Percentiles rank a stretch among this genome's conserved stretches.
These are phyloP conservation scores for Passer montanus DNA, from an alignment of 2,113 vertebrate species.

Conservation along the genomic window DNA sequence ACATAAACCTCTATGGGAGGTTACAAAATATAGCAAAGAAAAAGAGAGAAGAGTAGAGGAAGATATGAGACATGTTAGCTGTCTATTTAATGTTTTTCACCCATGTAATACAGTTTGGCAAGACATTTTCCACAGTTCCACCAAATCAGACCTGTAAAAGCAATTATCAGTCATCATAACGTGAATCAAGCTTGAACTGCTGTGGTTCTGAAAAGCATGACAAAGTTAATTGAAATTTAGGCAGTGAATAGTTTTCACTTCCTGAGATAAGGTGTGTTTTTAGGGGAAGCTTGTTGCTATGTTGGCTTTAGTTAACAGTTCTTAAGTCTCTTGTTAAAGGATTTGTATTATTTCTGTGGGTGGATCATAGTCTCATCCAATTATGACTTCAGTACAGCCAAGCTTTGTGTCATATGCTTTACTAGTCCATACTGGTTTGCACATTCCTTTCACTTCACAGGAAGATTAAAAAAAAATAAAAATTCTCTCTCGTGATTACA, in stretches of 20 bases:
- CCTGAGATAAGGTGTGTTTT: constrained; percentile 65
- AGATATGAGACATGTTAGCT: constrained; percentile 47
- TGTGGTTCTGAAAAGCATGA: constrained; percentile 52
- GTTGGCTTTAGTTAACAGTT: constrained; percentile 64
- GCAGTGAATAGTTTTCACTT: constrained; percentile 51
- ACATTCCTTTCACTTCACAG: constrained; percentile 62
- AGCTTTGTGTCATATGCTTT: constrained; percentile 65
- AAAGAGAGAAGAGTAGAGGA: neutral
- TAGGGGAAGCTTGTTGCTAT: constrained; percentile 61
- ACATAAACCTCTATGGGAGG: constrained; percentile 27
- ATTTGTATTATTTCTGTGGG: constrained; percentile 70
- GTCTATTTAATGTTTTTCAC: constrained; percentile 58
- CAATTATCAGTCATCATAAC: constrained; percentile 48
- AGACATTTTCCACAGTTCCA: constrained; percentile 56
- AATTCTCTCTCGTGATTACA: neutral
- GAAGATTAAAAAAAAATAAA: neutral
- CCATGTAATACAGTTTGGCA: constrained; percentile 63
- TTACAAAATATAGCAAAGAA: neutral
- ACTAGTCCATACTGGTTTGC: constrained; percentile 63
- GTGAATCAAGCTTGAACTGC: constrained; percentile 42
- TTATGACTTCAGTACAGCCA: constrained; percentile 69
- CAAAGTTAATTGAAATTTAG: constrained; percentile 60
- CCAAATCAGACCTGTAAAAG: constrained; percentile 52
- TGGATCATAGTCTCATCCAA: constrained; percentile 68
- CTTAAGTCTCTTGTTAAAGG: constrained; percentile 68